These are phyloP conservation scores for Drosophila suzukii DNA, from an alignment of 1,140 invertebrate species.

Conservation along the genomic window DNA sequence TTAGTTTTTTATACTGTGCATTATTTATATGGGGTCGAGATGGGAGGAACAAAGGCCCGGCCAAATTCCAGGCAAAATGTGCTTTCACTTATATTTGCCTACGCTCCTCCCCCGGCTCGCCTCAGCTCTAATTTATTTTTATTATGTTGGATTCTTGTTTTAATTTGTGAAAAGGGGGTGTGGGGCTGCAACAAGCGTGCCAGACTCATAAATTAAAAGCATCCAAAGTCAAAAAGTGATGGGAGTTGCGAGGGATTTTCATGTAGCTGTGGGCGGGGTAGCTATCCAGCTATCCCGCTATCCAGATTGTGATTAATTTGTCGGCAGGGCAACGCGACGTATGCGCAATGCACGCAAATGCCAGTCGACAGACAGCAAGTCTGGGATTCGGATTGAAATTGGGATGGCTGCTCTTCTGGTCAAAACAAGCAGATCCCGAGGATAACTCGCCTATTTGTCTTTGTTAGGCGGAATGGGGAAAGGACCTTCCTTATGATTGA, in stretches of 20 bases:
- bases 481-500: conserved; percentile 64
- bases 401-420: conserved; percentile 31
- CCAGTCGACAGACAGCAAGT: conserved; percentile 21
- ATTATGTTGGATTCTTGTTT: conserved; percentile 47
- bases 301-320: conserved; percentile 71
- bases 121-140: conserved; percentile 49
- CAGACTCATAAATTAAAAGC: conserved; percentile 62
- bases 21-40: conserved; percentile 56
- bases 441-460: conserved; percentile 68
- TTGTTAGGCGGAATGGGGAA: conserved; percentile 53
- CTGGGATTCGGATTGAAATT: conserved; percentile 4
- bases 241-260: conserved; percentile 54
- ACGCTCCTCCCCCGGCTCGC: not conserved
- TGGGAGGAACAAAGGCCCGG: conserved; percentile 7
- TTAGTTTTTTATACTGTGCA: conserved; percentile 71
- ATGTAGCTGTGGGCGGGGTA: conserved; percentile 15
- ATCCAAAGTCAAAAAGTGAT: conserved; percentile 50
- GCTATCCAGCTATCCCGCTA: not conserved
- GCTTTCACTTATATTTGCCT: conserved; percentile 33
- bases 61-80: conserved; percentile 24
- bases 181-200: conserved; percentile 38
- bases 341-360: conserved; percentile 64
- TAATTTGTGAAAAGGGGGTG: conserved; percentile 18
- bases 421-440: conserved; percentile 46
- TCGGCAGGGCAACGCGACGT: conserved; percentile 62